Evolutionary conservation across 2,113 vertebrate genomes (phyloP).

Genomic region (Microtus montanus): DNA sequence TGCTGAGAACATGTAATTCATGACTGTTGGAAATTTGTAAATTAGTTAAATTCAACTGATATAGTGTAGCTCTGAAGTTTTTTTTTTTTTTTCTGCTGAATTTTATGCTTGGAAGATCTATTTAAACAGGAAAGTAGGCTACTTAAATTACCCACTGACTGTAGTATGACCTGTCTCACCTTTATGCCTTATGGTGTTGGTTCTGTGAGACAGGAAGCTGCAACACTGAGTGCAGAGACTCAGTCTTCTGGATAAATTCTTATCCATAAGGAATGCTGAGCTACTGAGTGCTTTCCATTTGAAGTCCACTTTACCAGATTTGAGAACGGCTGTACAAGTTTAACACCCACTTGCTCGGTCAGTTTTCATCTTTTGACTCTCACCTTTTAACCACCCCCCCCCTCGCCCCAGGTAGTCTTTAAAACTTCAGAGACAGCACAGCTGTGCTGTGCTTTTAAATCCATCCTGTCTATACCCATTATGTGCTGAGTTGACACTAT

Average conservation of each 20-base stretch:
- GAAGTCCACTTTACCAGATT: background rate
- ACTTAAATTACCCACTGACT: background rate
- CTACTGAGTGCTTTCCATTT: background rate
- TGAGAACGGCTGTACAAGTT: background rate
- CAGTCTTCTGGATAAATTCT: background rate
- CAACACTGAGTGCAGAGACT: too few relatives aligned
- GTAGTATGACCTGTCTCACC: too few relatives aligned
- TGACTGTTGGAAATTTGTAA: background rate
- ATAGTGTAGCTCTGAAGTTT: background rate
- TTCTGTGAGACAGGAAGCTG: background rate
- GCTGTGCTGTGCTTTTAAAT: background rate
- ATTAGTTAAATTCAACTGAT: background rate
- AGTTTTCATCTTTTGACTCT: background rate
- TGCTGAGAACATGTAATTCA: background rate
- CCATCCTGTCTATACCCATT: background rate
- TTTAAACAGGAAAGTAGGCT: background rate
- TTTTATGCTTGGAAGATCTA: background rate
- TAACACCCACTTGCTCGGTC: background rate
- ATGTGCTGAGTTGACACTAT: background rate
- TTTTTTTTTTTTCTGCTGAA: background rate
- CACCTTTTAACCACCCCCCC: fast-evolving
- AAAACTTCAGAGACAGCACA: background rate
- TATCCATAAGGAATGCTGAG: background rate
- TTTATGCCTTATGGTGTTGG: background rate
- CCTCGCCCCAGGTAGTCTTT: background rate